phyloP scores from a whole-genome alignment of 1,140 invertebrate species.

The Philotrypesis tridentata region DNA sequence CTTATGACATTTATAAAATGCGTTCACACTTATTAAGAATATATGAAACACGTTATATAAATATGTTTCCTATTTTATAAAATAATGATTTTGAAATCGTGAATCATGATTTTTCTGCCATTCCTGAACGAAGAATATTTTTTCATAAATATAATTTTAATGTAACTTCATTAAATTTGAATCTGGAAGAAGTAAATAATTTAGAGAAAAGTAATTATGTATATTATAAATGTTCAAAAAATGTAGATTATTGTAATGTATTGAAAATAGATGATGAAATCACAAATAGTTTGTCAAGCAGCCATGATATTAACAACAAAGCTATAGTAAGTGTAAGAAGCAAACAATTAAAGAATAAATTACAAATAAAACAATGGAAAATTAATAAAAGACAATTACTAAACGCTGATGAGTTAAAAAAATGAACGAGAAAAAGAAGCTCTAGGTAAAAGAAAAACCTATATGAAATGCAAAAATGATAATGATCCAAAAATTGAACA shows the following conservation, averaged over 20 bases:
- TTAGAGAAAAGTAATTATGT: not conserved
- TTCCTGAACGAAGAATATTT: not conserved
- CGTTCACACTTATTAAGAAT: not conserved
- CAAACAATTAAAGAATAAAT: not conserved
- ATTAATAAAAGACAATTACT: too few relatives aligned
- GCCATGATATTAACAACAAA: not conserved
- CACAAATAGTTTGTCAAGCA: too few relatives aligned
- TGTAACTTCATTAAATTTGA: not conserved
- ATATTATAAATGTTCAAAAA: not conserved
- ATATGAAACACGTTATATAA: not conserved
- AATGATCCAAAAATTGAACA: not conserved
- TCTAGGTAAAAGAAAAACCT: not conserved
- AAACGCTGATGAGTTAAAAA: not conserved
- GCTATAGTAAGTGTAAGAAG: not conserved
- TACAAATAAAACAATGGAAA: not conserved
- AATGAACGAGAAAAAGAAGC: not conserved
- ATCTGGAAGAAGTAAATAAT: not conserved
- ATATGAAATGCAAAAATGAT: not conserved
- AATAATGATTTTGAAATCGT: not conserved
- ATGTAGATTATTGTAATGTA: not conserved
- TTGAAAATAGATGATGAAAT: too few relatives aligned
- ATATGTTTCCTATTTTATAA: not conserved
- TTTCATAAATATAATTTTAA: not conserved
- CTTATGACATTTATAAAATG: not conserved
- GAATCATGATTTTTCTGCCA: not conserved